Conservation (phyloP, 53 echinoderm and acorn worm genomes). For the Temnopleurus reevesii region DNA sequence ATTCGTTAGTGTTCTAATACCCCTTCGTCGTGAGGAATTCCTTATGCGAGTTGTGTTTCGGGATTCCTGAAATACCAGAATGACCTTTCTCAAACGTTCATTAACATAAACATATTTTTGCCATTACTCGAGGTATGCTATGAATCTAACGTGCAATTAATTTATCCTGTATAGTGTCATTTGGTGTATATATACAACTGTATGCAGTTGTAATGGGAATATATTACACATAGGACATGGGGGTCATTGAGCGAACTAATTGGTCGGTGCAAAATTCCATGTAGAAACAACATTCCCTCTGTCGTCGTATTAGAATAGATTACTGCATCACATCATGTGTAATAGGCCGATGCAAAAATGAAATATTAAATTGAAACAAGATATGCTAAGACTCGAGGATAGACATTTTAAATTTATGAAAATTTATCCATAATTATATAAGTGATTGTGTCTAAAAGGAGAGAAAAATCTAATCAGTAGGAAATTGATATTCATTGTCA, state of each 20-base stretch:
- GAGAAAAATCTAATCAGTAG: too few relatives aligned
- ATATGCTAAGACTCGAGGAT: too few relatives aligned
- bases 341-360: neutral
- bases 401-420: too few relatives aligned
- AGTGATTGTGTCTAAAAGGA: too few relatives aligned
- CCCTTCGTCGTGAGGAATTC: constrained; percentile 22
- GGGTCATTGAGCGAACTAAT: constrained; percentile 46
- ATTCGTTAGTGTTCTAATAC: constrained; percentile 29
- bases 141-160: constrained; percentile 61
- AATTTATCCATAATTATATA: too few relatives aligned
- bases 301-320: neutral
- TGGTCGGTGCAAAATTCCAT: constrained; percentile 9
- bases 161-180: constrained; percentile 26
- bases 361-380: neutral
- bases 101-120: constrained; percentile 63
- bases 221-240: constrained; percentile 26
- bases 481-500: too few relatives aligned
- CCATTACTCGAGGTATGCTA: constrained; percentile 56
- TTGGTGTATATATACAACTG: neutral
- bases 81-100: constrained; percentile 57
- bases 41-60: constrained; percentile 19
- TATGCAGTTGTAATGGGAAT: neutral
- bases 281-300: constrained; percentile 1
- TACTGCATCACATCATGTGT: neutral
- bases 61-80: constrained; percentile 42